These are phyloP conservation scores for Lingula anatina DNA, from an alignment of 2,888 invertebrate species.

Conservation along the genomic window DNA sequence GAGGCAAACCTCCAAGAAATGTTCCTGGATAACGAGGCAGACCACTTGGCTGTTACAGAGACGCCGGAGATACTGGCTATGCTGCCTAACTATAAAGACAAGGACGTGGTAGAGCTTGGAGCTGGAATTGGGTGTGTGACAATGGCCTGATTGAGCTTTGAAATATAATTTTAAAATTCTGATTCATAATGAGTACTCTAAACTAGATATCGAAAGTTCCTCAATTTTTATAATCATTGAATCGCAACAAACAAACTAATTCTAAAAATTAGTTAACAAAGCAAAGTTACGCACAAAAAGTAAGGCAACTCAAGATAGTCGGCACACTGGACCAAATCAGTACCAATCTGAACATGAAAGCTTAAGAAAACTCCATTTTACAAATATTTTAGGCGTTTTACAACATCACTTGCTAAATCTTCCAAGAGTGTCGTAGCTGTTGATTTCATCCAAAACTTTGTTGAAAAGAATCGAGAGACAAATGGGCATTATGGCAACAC, in stretches of 20 bases:
- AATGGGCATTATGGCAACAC: conserved; percentile 54
- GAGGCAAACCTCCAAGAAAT: conserved; percentile 51
- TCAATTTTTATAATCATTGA: too few species aligned
- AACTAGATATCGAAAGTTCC: too few species aligned
- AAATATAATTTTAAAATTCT: too few species aligned
- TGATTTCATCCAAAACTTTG: conserved; percentile 58
- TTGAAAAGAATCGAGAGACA: conserved; percentile 53
- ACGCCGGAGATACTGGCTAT: conserved; percentile 54
- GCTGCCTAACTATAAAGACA: conserved; percentile 52
- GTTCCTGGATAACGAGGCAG: conserved; percentile 55
- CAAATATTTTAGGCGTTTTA: conserved; percentile 55
- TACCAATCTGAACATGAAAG: too few species aligned
- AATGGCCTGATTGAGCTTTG: background rate
- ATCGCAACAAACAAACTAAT: too few species aligned
- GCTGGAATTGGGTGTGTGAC: conserved; percentile 56
- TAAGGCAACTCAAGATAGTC: too few species aligned
- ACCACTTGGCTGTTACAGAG: conserved; percentile 48
- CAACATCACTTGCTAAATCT: conserved; percentile 53
- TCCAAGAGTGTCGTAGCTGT: conserved; percentile 54
- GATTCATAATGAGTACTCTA: too few species aligned
- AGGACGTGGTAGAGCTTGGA: conserved; percentile 56
- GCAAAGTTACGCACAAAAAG: too few species aligned
- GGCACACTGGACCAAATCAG: too few species aligned
- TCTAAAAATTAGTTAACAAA: too few species aligned
- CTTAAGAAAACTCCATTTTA: too few species aligned